A percentile compares a stretch with the other conserved stretches of the same genome.
Evolutionary conservation across 2,888 invertebrate species (phyloP).

Genomic region (Troides oblongomaculatus): DNA sequence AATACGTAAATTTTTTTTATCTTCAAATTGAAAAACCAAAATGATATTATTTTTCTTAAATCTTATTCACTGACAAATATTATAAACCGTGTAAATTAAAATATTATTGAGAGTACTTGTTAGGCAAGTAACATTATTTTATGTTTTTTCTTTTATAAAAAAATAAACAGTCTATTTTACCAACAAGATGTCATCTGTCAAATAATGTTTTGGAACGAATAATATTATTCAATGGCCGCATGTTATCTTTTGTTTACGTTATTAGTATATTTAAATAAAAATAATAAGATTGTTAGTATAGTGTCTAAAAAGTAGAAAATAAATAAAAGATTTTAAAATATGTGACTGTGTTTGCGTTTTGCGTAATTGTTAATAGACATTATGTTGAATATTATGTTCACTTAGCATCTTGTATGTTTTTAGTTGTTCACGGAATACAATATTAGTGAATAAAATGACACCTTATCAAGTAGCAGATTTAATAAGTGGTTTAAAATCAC

Average conservation of each 20-base stretch:
- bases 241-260: constrained; percentile 61
- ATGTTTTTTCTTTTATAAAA: neutral
- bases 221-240: constrained; percentile 49
- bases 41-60: too few relatives aligned
- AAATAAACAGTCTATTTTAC: neutral
- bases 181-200: constrained; percentile 1
- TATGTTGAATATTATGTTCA: neutral
- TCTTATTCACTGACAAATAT: neutral
- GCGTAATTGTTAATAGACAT: neutral
- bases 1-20: too few relatives aligned
- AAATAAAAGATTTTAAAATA: neutral
- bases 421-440: constrained; percentile 3
- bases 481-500: constrained; percentile 92
- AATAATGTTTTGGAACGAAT: constrained; percentile 37
- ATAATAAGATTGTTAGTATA: constrained; percentile 6
- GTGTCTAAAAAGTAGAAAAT: constrained; percentile 8
- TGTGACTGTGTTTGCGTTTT: constrained; percentile 2
- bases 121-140: neutral
- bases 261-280: constrained; percentile 32
- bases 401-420: neutral
- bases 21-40: too few relatives aligned
- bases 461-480: constrained; percentile 84
- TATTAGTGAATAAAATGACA: constrained; percentile 44
- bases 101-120: neutral
- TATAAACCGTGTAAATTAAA: neutral